A percentile compares a stretch with the other conserved stretches of the same genome.
Evolutionary conservation across 2,888 invertebrate species (phyloP).

Genomic region (Electrophaes corylata): DNA sequence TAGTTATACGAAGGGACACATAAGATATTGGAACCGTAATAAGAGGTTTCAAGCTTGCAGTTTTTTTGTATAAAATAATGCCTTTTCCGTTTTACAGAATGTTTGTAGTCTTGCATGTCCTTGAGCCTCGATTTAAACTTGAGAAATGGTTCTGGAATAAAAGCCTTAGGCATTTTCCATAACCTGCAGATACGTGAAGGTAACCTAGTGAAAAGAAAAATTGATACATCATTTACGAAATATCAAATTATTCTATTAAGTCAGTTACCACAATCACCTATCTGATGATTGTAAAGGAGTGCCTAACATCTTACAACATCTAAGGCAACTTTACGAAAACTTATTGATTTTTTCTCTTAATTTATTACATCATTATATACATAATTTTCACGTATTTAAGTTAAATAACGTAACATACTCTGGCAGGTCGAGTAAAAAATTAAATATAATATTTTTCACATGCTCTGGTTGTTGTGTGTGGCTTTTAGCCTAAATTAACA

Average conservation of each 20-base stretch:
- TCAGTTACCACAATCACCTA: neutral
- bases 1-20: too few relatives aligned
- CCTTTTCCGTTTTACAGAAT: too few relatives aligned
- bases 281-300: constrained; percentile 1
- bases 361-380: constrained; percentile 83
- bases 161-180: neutral
- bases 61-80: too few relatives aligned
- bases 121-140: neutral
- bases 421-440: constrained; percentile 71
- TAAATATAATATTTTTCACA: constrained; percentile 41
- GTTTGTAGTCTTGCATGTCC: neutral
- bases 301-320: constrained; percentile 68
- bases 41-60: too few relatives aligned
- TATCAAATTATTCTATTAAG: neutral
- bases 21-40: too few relatives aligned
- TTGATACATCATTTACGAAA: neutral
- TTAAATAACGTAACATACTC: constrained; percentile 72
- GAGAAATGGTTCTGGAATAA: neutral
- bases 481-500: constrained; percentile 65
- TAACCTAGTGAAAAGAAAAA: neutral
- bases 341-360: constrained; percentile 80
- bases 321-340: constrained; percentile 81
- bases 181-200: constrained; percentile 2
- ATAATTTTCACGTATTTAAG: constrained; percentile 81
- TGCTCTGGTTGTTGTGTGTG: constrained; percentile 26